These are phyloP conservation scores for Papilio dardanus DNA, from an alignment of 1,140 invertebrate species.

Conservation along the genomic window DNA sequence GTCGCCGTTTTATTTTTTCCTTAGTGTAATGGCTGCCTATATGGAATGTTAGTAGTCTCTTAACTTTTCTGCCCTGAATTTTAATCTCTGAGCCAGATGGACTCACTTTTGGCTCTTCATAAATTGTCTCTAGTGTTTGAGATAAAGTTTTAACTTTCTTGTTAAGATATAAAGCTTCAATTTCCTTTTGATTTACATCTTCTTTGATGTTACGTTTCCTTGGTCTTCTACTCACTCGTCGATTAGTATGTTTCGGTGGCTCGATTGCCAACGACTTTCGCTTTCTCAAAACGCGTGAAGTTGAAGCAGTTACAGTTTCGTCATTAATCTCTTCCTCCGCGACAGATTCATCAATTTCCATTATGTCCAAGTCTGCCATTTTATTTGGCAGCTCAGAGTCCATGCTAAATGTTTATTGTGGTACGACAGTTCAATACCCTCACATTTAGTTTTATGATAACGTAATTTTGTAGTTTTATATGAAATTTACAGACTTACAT, in stretches of 20 bases:
- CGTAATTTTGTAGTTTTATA: background rate
- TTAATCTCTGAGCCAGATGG: constrained; percentile 54
- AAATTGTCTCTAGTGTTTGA: constrained; percentile 77
- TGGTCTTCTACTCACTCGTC: constrained; percentile 74
- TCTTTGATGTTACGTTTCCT: constrained; percentile 66
- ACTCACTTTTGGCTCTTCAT: constrained; percentile 71
- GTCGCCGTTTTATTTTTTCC: constrained; percentile 76
- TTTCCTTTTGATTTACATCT: constrained; percentile 72
- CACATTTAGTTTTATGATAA: background rate
- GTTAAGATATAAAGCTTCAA: constrained; percentile 75
- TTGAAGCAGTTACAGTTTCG: constrained; percentile 43
- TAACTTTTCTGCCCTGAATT: constrained; percentile 72
- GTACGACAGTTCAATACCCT: background rate
- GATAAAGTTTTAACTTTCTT: constrained; percentile 71
- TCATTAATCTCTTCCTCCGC: constrained; percentile 42
- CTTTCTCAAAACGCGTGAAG: constrained; percentile 68
- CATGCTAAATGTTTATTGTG: constrained; percentile 47
- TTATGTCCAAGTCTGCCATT: constrained; percentile 76
- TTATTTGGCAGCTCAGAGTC: constrained; percentile 69
- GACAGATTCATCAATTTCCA: constrained; percentile 63
- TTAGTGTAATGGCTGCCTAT: constrained; percentile 75
- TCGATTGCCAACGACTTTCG: constrained; percentile 66
- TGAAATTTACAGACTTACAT: background rate
- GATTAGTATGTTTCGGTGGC: constrained; percentile 64
- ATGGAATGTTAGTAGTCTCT: constrained; percentile 77